phyloP scores from a whole-genome alignment of 2,888 invertebrate genomes.

The Rapana venosa region DNA sequence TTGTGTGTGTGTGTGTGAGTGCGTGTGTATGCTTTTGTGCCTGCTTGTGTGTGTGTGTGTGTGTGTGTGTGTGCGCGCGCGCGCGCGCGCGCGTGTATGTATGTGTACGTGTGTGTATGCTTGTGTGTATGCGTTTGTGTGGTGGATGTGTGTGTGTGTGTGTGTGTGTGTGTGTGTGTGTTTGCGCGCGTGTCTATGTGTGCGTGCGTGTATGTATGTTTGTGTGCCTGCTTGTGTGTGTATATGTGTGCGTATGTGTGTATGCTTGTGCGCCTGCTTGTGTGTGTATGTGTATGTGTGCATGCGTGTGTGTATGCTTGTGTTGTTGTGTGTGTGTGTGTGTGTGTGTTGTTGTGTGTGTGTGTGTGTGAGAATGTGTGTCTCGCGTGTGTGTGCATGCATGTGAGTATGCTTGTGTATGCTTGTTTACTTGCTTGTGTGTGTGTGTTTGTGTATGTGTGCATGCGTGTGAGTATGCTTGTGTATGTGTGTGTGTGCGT shows the following conservation, averaged over 20 bases:
- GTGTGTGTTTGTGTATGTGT: background rate
- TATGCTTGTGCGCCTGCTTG: background rate
- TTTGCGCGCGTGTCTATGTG: background rate
- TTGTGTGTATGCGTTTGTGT: background rate
- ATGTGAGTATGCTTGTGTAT: background rate
- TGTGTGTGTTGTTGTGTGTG: background rate
- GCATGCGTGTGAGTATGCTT: background rate
- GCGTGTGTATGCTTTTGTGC: too few species aligned
- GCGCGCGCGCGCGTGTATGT: background rate
- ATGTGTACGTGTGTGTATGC: background rate
- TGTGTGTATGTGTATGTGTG: background rate
- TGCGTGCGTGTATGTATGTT: background rate
- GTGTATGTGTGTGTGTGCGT: background rate
- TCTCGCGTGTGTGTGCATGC: background rate
- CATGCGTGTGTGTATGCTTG: background rate
- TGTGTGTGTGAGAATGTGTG: background rate
- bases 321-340: background rate
- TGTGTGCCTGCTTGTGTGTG: background rate
- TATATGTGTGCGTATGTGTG: background rate
- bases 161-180: background rate
- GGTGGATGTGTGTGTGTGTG: background rate
- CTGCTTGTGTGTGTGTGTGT: background rate
- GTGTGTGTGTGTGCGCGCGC: constrained; percentile 15
- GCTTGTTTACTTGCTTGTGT: background rate
- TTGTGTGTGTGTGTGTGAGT: too few species aligned